Conservation (phyloP, 1,140 invertebrate species). For the Hyphantria cunea region DNA sequence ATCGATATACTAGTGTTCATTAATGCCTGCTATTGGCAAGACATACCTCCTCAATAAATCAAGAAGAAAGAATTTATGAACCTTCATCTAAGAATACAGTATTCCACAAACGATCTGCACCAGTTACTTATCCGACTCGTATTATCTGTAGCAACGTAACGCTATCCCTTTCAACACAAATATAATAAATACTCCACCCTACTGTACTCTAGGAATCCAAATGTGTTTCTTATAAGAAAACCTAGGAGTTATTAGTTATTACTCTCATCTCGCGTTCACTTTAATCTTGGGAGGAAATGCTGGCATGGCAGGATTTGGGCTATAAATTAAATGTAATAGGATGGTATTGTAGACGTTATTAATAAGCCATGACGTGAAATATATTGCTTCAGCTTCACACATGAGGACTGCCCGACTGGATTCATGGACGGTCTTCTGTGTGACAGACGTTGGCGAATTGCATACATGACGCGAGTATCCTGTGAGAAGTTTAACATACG, state of each 20-base stretch:
- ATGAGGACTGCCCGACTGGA: slow-evolving; percentile 33
- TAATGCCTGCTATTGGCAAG: too few relatives aligned
- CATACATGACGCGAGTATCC: slow-evolving; percentile 14
- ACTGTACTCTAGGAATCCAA: slow-evolving; percentile 13
- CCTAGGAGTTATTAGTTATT: slow-evolving; percentile 30
- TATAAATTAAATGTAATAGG: slow-evolving; percentile 46
- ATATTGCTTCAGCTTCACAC: slow-evolving; percentile 45
- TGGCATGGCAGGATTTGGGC: slow-evolving; percentile 39
- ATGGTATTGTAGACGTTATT: slow-evolving; percentile 52
- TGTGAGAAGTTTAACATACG: slow-evolving; percentile 1
- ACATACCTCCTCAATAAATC: too few relatives aligned
- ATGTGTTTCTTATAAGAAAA: slow-evolving; percentile 25
- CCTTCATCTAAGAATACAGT: too few relatives aligned
- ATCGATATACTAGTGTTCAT: too few relatives aligned
- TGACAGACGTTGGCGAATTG: slow-evolving; percentile 28
- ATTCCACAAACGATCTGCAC: too few relatives aligned
- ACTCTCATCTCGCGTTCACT: slow-evolving; percentile 29
- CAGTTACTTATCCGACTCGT: too few relatives aligned
- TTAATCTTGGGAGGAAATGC: slow-evolving; percentile 27
- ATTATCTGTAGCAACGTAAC: too few relatives aligned
- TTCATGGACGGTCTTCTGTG: slow-evolving; percentile 34
- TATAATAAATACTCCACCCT: slow-evolving; percentile 19
- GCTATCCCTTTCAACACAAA: slow-evolving; percentile 18
- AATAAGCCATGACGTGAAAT: slow-evolving; percentile 51
- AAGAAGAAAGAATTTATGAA: too few relatives aligned